Evolutionary conservation across 2,888 invertebrate genomes (phyloP).

Genomic region (Eristalinus sepulchralis): DNA sequence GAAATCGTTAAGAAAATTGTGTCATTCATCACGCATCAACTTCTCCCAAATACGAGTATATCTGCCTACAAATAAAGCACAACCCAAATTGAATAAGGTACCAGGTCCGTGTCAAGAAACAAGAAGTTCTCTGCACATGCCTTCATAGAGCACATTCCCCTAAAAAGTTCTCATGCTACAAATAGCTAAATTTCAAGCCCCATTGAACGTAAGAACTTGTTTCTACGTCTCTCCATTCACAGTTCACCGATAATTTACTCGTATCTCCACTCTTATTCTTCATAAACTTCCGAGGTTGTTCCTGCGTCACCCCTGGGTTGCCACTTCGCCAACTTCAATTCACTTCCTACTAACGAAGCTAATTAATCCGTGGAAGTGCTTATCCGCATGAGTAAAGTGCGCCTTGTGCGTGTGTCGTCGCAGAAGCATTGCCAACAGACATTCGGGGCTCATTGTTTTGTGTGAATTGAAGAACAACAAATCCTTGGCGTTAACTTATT

Average conservation of each 20-base stretch:
- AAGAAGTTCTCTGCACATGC: too few relatives aligned
- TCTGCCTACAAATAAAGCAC: too few relatives aligned
- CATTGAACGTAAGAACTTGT: too few relatives aligned
- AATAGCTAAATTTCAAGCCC: background rate
- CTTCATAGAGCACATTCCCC: too few relatives aligned
- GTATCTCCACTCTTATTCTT: background rate
- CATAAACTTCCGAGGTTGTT: background rate
- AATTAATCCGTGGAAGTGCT: background rate
- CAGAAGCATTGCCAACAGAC: background rate
- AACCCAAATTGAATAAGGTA: too few relatives aligned
- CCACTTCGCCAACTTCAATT: background rate
- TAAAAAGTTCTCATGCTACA: too few relatives aligned
- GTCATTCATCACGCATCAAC: too few relatives aligned
- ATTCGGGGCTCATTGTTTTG: background rate
- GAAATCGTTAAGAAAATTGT: too few relatives aligned
- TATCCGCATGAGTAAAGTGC: background rate
- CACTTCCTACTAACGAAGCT: background rate
- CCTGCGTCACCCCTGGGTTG: background rate
- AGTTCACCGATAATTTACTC: background rate
- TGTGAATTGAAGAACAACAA: background rate
- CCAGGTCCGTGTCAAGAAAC: too few relatives aligned
- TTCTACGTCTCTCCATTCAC: background rate
- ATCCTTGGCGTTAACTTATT: conserved; percentile 15
- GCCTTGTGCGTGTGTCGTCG: background rate
- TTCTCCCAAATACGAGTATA: too few relatives aligned